Evolutionary conservation across 2,888 invertebrate genomes (phyloP), one percentile per base, ranked within the genome.

Genomic region (Stratiomys singularior): DNA sequence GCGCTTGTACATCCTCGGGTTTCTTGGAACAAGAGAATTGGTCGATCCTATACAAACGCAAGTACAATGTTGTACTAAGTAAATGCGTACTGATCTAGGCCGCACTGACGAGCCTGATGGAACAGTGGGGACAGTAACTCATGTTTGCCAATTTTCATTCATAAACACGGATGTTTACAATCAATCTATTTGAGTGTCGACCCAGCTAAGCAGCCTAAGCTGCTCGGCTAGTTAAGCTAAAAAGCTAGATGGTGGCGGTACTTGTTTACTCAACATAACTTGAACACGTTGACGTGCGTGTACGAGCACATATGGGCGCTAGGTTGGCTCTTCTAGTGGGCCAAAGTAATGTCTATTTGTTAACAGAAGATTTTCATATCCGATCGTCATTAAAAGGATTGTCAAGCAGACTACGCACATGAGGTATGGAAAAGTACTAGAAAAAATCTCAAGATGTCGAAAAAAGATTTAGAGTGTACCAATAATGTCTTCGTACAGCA

Each of bases 101-200:
- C 37, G 9, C 3, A 37, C 37, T 37, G 3, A 9, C 37, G 37
- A 37, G 37, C 37, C n/a, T 37, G 37, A 37, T 37, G 37, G 9
- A 37, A 9, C 9, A 37, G 37, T 37, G 37, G 9, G 60, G 23
- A 25, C 23, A 60, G 60, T 60, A 23, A 25, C 21, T 18, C 11
- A 25, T 69, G 30, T 69, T 69, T 69, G 69, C 69, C 44, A 69
- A 46, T 69, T 69, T 47, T n/a, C 47, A 69, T 69, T 46, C 69
- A 69, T 47, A 18, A 69, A 69, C 69, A 47, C 69, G 69, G 69
- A 69, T 69, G 69, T 69, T 69, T 69, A 69, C 69, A 69, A 69
- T 69, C 69, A 69, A 69, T 69, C 46, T 25, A 69, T 69, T 69
- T 69, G 46, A 47, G 69, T 66, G 60, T 37, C 37, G 37, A 37